Conservation (phyloP, 2,113 vertebrate genomes). For the Genyomyrus donnyi region DNA sequence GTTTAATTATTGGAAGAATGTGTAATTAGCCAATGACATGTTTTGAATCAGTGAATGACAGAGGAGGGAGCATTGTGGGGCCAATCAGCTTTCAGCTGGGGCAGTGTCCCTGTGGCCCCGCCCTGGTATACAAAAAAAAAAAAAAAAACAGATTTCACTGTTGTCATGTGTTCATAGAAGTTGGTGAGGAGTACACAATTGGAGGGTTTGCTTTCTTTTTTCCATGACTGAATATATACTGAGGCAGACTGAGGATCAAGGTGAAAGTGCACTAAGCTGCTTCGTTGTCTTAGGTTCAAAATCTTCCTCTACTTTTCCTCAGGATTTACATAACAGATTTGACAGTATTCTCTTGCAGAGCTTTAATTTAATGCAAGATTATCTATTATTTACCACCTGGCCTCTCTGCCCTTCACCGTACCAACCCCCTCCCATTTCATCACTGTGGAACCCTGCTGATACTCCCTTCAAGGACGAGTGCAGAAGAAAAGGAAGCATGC, state of each 20-base stretch:
- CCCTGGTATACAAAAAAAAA: neutral
- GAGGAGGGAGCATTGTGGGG: neutral
- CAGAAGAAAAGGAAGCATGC: constrained; percentile 32
- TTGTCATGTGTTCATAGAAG: neutral
- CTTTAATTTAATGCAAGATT: constrained; percentile 60
- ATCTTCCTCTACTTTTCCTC: constrained; percentile 37
- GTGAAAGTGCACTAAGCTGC: neutral
- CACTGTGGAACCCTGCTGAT: constrained; percentile 56
- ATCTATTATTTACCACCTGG: constrained; percentile 63
- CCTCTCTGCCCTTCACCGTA: constrained; percentile 37
- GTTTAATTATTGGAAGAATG: neutral
- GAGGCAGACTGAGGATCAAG: neutral
- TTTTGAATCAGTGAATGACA: neutral
- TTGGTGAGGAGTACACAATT: neutral
- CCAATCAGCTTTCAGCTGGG: neutral
- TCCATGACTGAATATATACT: neutral
- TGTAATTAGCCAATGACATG: neutral
- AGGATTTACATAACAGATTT: constrained; percentile 46
- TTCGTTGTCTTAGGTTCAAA: constrained; percentile 33
- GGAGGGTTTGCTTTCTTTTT: neutral
- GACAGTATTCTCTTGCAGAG: constrained; percentile 32
- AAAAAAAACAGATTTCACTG: neutral
- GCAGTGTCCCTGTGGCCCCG: neutral
- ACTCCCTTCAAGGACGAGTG: constrained; percentile 63
- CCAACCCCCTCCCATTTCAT: constrained; percentile 27